Evolutionary conservation across 1,140 invertebrate species (phyloP).

Genomic region (Mactra quadrangularis): DNA sequence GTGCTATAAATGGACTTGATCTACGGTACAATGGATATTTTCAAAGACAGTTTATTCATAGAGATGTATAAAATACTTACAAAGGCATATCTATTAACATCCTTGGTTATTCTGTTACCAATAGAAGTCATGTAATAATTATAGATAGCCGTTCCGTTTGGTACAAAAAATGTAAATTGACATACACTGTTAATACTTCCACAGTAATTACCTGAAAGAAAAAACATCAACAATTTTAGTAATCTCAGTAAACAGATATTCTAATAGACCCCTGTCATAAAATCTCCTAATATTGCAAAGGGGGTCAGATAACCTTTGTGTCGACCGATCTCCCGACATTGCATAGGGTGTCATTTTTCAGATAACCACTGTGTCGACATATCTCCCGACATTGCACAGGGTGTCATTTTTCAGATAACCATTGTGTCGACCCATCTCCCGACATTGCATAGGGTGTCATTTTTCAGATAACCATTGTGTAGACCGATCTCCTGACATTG

Average conservation of each 20-base stretch:
- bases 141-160: slow-evolving; percentile 56
- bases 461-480: not conserved
- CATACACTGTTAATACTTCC: slow-evolving; percentile 25
- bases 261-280: not conserved
- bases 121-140: slow-evolving; percentile 37
- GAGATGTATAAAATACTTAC: slow-evolving; percentile 55
- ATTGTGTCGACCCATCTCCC: not conserved
- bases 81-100: slow-evolving; percentile 24
- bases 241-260: not conserved
- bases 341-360: not conserved
- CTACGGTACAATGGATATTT: no score
- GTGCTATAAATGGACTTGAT: no score
- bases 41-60: no score
- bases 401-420: not conserved
- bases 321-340: not conserved
- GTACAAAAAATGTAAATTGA: slow-evolving; percentile 56
- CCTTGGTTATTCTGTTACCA: slow-evolving; percentile 18
- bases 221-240: not conserved
- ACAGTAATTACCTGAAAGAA: slow-evolving; percentile 31
- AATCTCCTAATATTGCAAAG: not conserved
- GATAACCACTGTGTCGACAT: not conserved
- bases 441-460: not conserved
- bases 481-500: not conserved
- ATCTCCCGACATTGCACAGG: not conserved
- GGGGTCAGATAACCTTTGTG: not conserved